phyloP scores from a whole-genome alignment of 2,888 invertebrate species.

The Drosophila nr. perissopoda region DNA sequence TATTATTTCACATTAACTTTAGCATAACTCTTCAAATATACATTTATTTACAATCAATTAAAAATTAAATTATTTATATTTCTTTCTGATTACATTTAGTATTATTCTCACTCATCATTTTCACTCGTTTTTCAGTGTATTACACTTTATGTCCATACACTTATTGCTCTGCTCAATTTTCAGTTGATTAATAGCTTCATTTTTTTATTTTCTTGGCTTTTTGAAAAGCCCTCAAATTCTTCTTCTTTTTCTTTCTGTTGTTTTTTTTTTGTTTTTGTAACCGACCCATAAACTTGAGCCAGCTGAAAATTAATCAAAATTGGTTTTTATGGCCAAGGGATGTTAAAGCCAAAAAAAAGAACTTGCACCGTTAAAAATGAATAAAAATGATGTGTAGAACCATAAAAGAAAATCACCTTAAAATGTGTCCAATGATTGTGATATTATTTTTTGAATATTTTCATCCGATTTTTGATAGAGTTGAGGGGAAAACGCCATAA shows the following conservation, averaged over 20 bases:
- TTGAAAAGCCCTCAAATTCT: conserved; percentile 19
- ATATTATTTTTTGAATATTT: conserved; percentile 3
- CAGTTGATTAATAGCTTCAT: conserved; percentile 28
- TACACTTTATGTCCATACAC: not conserved
- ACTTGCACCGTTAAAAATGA: conserved; percentile 27
- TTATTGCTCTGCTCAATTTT: not conserved
- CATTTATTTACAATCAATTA: not conserved
- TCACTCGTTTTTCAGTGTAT: not conserved
- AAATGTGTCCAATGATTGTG: conserved; percentile 30
- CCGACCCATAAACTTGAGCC: conserved; percentile 39
- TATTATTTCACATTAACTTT: not conserved
- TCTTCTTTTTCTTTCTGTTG: too few relatives aligned
- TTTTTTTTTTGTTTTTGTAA: conserved; percentile 3
- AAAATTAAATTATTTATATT: not conserved
- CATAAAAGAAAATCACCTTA: conserved; percentile 29
- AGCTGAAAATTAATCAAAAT: conserved; percentile 45
- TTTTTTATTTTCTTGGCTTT: conserved; percentile 7
- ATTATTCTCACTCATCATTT: not conserved
- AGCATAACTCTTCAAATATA: not conserved
- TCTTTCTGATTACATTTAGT: not conserved
- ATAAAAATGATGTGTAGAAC: conserved; percentile 23
- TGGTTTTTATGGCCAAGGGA: conserved; percentile 14
- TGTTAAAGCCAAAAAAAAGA: not conserved
- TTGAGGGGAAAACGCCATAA: conserved; percentile 35
- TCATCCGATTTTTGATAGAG: conserved; percentile 29